Evolutionary conservation across 2,797 vertebrate genomes (phyloP).

Genomic region (Balearica regulorum): DNA sequence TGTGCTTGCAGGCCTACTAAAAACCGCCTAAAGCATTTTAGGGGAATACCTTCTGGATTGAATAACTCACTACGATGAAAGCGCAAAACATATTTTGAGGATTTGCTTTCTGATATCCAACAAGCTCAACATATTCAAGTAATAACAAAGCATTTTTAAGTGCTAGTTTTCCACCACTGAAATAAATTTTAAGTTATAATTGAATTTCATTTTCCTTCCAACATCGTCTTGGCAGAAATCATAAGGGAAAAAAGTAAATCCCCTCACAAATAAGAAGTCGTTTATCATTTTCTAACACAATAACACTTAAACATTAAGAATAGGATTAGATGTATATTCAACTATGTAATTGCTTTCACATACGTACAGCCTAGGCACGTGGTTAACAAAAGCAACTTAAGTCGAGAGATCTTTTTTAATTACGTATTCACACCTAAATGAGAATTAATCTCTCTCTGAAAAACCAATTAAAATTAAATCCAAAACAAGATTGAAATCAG

Average conservation of each 20-base stretch:
- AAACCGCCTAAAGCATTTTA: background rate
- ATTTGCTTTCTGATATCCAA: background rate
- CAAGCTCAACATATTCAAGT: background rate
- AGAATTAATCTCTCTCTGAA: background rate
- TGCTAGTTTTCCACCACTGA: background rate
- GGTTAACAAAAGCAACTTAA: constrained; percentile 3
- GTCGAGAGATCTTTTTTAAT: background rate
- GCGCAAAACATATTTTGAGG: background rate
- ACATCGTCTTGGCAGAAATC: background rate
- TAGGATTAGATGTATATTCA: constrained; percentile 18
- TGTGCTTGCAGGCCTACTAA: background rate
- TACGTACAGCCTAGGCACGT: accelerated
- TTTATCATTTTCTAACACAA: constrained; percentile 26
- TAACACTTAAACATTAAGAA: background rate
- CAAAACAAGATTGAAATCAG: constrained; percentile 1
- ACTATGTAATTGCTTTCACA: background rate
- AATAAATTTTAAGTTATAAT: background rate
- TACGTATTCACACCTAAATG: background rate
- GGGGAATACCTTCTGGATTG: background rate
- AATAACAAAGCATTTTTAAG: background rate
- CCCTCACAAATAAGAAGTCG: background rate
- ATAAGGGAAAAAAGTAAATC: constrained; percentile 13
- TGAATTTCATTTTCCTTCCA: background rate
- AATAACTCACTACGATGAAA: background rate
- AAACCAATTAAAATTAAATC: constrained; percentile 11